Evolutionary conservation across 2,888 invertebrate genomes (phyloP), one percentile per base, ranked within the genome.

Genomic region (Plagiodera versicolora): DNA sequence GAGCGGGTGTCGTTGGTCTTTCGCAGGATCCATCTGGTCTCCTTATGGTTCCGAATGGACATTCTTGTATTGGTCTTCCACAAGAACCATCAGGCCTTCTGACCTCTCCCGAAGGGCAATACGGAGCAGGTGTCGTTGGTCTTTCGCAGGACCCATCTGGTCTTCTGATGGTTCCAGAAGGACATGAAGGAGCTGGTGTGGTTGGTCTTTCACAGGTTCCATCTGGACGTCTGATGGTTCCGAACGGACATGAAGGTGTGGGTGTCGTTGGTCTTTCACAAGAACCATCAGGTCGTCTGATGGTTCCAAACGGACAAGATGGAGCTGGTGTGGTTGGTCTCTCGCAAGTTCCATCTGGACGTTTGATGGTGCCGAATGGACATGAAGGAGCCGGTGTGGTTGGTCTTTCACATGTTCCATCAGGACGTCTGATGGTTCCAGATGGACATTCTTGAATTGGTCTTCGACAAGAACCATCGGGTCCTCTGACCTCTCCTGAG

Each of bases 171-270:
- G 58, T 62, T 54, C 62, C 66, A n/a, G 39, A 58, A 39, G 57
- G 66, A 30, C 66, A 66, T 39, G 44, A 51, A 24, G 57, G 44
- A n/a, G 62, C 18, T 48, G 60, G 58, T 9, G 60, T 57, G 14
- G 57, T 17, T n/a, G 60, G 65, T 10, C 44, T 20, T 16, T 14
- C 46, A 20, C 64, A 64, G n/a, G 51, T 58, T 20, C 64, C 64
- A n/a, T 56, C 57, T 51, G 61, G 32, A 10, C 20, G 46, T 24
- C 48, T 45, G 30, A 59, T 50, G 2, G 61, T 55, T 17, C 59
- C 61, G 28, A 54, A 54, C n/a, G 61, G 64, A 58, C 68, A 35
- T 8, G 61, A 30, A 14, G 53, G 58, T n/a, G 61, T 47, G 1
- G 57, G 50, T 18, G 51, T 24, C 1, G 20, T 28, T 4, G 57